Conservation (phyloP, 2,797 vertebrate genomes). For the Tachyglossus aculeatus region DNA sequence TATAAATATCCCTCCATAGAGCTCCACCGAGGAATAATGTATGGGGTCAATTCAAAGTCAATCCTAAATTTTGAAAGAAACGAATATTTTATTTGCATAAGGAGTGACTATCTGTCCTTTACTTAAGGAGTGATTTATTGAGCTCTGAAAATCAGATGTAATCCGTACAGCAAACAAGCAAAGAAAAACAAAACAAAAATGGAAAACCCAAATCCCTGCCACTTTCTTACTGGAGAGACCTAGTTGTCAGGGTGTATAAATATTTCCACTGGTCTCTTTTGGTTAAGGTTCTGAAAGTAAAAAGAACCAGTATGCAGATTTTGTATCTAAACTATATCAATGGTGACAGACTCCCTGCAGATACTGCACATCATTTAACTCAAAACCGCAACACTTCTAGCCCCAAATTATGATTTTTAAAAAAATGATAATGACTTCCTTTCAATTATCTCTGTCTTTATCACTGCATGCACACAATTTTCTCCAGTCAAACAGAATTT, state of each 20-base stretch:
- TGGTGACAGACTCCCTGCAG: not conserved
- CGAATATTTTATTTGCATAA: constrained; percentile 67
- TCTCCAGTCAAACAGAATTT: constrained; percentile 19
- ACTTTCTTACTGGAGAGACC: constrained; percentile 36
- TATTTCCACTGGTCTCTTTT: constrained; percentile 23
- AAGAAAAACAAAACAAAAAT: not conserved
- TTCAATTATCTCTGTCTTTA: constrained; percentile 12
- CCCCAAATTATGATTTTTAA: not conserved
- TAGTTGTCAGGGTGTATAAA: constrained; percentile 43
- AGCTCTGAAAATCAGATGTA: constrained; percentile 57
- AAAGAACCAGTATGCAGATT: not conserved
- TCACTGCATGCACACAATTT: constrained; percentile 4
- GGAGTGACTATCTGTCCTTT: constrained; percentile 53
- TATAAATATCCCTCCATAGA: constrained; percentile 70
- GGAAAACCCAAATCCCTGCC: not conserved
- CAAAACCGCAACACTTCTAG: not conserved
- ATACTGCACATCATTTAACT: not conserved
- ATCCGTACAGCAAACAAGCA: constrained; percentile 63
- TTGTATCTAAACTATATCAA: not conserved
- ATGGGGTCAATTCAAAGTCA: constrained; percentile 73
- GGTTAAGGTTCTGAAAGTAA: constrained; percentile 9
- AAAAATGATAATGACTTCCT: not conserved
- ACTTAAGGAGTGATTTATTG: constrained; percentile 68
- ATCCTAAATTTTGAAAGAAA: constrained; percentile 71
- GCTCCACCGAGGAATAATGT: constrained; percentile 63